Percentiles rank a stretch among this genome's conserved stretches.
Conservation (phyloP, 2,888 invertebrate genomes). For the Chloromyia formosa region DNA sequence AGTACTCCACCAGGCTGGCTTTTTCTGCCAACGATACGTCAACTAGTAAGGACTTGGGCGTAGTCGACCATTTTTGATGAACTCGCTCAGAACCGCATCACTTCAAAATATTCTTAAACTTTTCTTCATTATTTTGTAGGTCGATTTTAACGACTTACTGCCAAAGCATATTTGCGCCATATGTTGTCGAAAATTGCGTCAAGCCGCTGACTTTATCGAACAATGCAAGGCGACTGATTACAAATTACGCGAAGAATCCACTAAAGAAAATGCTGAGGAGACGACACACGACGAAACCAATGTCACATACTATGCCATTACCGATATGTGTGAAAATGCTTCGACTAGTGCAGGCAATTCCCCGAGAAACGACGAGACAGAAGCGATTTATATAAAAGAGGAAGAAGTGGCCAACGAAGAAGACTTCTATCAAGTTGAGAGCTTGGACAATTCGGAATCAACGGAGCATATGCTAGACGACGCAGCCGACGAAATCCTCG, state of each 20-base stretch:
- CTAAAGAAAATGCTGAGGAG: not conserved
- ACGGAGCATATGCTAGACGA: no score
- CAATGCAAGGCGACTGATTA: slow-evolving; percentile 52
- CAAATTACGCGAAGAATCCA: slow-evolving; percentile 43
- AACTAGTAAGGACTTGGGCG: no score
- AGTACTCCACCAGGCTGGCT: no score
- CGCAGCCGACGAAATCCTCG: no score
- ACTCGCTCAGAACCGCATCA: no score
- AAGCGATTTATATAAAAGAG: not conserved
- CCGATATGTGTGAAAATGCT: not conserved
- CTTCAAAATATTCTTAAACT: no score
- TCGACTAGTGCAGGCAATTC: not conserved
- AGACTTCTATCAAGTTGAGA: not conserved
- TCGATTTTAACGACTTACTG: slow-evolving; percentile 49
- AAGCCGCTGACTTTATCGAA: slow-evolving; percentile 51
- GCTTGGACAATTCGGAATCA: no score
- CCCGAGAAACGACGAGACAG: not conserved
- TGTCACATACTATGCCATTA: not conserved
- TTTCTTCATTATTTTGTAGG: slow-evolving; percentile 44
- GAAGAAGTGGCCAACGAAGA: not conserved
- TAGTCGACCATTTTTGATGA: no score
- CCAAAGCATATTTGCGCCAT: slow-evolving; percentile 50
- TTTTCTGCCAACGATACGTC: no score
- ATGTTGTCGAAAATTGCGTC: slow-evolving; percentile 49
- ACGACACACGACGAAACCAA: not conserved